phyloP scores from a whole-genome alignment of 1,140 invertebrate species.

The Sarcophaga bullata region DNA sequence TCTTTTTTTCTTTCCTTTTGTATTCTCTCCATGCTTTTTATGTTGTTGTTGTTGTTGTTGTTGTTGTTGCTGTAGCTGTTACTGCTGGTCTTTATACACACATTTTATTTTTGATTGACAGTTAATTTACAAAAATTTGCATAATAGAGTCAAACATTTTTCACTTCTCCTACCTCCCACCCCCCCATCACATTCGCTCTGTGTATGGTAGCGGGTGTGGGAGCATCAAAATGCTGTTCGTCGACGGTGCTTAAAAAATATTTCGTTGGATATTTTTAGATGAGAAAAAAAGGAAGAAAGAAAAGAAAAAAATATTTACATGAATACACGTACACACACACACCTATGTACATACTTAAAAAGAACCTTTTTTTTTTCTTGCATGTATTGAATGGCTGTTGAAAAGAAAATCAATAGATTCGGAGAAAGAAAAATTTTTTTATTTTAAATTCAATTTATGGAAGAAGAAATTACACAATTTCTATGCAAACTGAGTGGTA shows the following conservation, averaged over 20 bases:
- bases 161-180: neutral
- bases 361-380: no score
- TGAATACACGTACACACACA: constrained; percentile 4
- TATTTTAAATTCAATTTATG: constrained; percentile 12
- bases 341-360: neutral
- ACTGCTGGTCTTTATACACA: constrained; percentile 23
- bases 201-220: neutral
- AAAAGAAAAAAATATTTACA: neutral
- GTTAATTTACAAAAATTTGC: constrained; percentile 41
- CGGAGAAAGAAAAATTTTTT: neutral
- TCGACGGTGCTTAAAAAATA: neutral
- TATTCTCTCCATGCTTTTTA: no score
- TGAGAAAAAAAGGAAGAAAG: neutral
- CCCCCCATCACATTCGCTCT: neutral
- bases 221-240: neutral
- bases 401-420: constrained; percentile 25
- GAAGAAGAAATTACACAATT: neutral
- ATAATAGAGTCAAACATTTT: constrained; percentile 38
- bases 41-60: neutral
- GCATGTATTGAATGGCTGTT: neutral
- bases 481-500: neutral
- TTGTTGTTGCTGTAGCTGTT: neutral
- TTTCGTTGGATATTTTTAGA: neutral
- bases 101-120: constrained; percentile 35
- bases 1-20: neutral